Evolutionary conservation across 2,888 invertebrate species (phyloP).

Genomic region (Dasysyrphus albostriatus): DNA sequence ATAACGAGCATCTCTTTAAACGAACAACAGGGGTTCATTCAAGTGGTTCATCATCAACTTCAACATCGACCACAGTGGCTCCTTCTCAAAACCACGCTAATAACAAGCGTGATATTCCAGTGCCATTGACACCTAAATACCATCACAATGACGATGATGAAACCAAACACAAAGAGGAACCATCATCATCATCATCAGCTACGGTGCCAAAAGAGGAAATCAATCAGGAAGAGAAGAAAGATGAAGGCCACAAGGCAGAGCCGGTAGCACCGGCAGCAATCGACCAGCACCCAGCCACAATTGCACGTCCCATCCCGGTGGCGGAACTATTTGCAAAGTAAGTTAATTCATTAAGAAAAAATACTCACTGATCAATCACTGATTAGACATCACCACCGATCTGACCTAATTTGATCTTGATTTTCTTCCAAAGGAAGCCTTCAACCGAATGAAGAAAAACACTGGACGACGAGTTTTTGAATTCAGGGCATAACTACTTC

Average conservation of each 20-base stretch:
- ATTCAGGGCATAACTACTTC: constrained; percentile 44
- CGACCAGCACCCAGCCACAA: constrained; percentile 66
- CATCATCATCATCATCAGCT: constrained; percentile 8
- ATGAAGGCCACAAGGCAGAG: constrained; percentile 50
- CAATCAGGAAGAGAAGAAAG: constrained; percentile 51
- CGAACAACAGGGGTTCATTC: constrained; percentile 35
- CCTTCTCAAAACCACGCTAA: constrained; percentile 33
- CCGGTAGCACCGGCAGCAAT: constrained; percentile 2
- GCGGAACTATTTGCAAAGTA: constrained; percentile 79
- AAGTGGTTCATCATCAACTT: constrained; percentile 36
- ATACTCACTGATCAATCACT: constrained; percentile 15
- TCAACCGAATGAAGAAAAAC: constrained; percentile 32
- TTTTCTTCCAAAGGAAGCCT: constrained; percentile 62
- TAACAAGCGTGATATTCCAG: constrained; percentile 80
- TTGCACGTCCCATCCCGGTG: constrained; percentile 79
- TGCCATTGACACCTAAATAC: constrained; percentile 79
- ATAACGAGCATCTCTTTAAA: constrained; percentile 55
- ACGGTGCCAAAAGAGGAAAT: constrained; percentile 54
- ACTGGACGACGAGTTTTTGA: constrained; percentile 29
- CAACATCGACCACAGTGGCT: constrained; percentile 22
- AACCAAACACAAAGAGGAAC: constrained; percentile 62
- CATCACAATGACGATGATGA: constrained; percentile 75
- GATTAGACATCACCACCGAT: constrained; percentile 12
- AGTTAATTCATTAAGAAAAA: constrained; percentile 49
- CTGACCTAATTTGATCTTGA: constrained; percentile 51